Conservation (phyloP, 2,113 vertebrate species). For the Oriolus oriolus region DNA sequence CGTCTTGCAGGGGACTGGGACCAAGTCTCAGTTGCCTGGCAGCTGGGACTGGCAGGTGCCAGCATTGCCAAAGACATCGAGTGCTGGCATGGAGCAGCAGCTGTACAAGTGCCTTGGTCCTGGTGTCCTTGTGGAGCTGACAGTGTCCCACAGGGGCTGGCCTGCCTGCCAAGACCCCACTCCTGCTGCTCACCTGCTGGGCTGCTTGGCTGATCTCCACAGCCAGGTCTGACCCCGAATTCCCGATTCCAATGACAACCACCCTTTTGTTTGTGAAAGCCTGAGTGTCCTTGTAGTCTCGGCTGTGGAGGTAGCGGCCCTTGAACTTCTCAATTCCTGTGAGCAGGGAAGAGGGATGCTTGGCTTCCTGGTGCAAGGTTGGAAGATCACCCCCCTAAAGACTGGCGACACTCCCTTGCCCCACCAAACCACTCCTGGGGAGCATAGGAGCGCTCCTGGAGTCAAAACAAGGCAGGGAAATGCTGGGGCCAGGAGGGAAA, state of each 20-base stretch:
- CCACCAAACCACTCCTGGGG: neutral
- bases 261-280: conserved; percentile 80
- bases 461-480: neutral
- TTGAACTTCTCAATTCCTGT: conserved; percentile 84
- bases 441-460: rapidly evolving
- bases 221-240: conserved; percentile 87
- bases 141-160: neutral
- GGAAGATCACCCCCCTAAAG: neutral
- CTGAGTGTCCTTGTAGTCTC: conserved; percentile 81
- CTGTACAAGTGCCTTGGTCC: neutral
- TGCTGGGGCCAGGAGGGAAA: neutral
- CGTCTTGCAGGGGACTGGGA: neutral
- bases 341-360: neutral
- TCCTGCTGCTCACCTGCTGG: conserved; percentile 75
- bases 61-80: rapidly evolving
- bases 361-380: neutral
- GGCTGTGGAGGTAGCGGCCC: conserved; percentile 83
- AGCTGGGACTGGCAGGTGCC: neutral
- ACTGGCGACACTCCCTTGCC: rapidly evolving
- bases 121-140: neutral
- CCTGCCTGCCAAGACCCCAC: rapidly evolving
- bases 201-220: conserved; percentile 87
- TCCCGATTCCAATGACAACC: conserved; percentile 86
- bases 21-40: neutral
- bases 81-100: rapidly evolving